phyloP scores from a whole-genome alignment of 1,140 invertebrate species.

The Agrypnia vestita region DNA sequence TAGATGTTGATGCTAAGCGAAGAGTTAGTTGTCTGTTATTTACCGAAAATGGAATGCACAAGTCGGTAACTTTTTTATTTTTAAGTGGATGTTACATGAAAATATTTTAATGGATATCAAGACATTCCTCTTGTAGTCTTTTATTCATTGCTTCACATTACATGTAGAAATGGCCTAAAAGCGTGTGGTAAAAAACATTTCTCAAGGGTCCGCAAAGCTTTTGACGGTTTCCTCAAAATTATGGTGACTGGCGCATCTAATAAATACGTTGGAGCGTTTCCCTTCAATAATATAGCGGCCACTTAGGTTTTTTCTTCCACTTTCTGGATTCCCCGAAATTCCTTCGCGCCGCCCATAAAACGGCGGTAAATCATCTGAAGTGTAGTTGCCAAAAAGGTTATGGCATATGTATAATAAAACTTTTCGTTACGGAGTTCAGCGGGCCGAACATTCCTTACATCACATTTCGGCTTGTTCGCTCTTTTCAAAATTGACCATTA shows the following conservation, averaged over 20 bases:
- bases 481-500: neutral
- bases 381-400: constrained; percentile 9
- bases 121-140: neutral
- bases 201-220: constrained; percentile 5
- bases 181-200: neutral
- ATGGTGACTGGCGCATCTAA: constrained; percentile 23
- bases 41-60: too few relatives aligned
- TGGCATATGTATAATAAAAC: neutral
- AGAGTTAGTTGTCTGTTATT: too few relatives aligned
- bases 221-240: neutral
- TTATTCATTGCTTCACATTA: neutral
- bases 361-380: constrained; percentile 4
- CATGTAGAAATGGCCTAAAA: neutral
- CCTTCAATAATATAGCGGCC: constrained; percentile 13
- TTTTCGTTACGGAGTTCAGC: neutral
- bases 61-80: too few relatives aligned
- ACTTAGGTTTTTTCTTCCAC: constrained; percentile 1
- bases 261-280: constrained; percentile 4
- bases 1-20: too few relatives aligned
- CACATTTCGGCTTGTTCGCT: neutral
- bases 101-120: neutral
- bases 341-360: neutral
- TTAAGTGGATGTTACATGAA: neutral
- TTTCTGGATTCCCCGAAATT: too few relatives aligned
- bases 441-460: too few relatives aligned